Percentiles rank a stretch among this genome's conserved stretches.
These are phyloP conservation scores for Pterocles orientalis DNA, from an alignment of 2,113 vertebrate genomes.

Conservation along the genomic window DNA sequence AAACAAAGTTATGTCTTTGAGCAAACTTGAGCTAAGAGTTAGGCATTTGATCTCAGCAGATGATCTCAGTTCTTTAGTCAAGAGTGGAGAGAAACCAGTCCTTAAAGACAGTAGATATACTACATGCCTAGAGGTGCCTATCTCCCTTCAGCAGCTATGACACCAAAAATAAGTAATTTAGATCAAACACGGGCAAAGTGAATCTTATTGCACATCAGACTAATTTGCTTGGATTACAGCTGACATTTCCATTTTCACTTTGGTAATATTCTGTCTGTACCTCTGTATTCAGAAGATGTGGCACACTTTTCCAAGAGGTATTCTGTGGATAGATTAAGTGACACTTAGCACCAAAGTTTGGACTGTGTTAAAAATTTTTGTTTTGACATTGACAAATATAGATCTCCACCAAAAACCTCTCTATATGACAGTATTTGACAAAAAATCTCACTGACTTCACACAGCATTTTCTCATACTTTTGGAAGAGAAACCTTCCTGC, in stretches of 20 bases:
- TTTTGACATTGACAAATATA: background rate
- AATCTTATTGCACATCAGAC: background rate
- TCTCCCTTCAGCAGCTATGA: background rate
- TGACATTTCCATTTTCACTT: background rate
- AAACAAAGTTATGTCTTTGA: background rate
- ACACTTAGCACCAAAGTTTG: background rate
- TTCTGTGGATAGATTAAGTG: background rate
- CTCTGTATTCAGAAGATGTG: background rate
- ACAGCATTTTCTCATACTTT: background rate
- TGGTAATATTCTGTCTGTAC: background rate
- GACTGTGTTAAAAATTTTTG: background rate
- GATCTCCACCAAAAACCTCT: background rate
- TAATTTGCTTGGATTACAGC: background rate
- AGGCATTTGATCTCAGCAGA: background rate
- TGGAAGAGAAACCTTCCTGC: background rate
- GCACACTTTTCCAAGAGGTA: background rate
- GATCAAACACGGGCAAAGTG: background rate
- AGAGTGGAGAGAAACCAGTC: background rate
- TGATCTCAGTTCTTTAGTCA: background rate
- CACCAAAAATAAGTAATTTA: background rate
- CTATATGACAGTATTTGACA: background rate
- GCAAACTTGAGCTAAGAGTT: fast-evolving
- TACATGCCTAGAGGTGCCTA: background rate
- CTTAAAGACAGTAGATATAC: background rate
- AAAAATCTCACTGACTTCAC: background rate